Evolutionary conservation across 1,140 invertebrate genomes (phyloP), one percentile per base, ranked within the genome.

Genomic region (Zaprionus nigranus): DNA sequence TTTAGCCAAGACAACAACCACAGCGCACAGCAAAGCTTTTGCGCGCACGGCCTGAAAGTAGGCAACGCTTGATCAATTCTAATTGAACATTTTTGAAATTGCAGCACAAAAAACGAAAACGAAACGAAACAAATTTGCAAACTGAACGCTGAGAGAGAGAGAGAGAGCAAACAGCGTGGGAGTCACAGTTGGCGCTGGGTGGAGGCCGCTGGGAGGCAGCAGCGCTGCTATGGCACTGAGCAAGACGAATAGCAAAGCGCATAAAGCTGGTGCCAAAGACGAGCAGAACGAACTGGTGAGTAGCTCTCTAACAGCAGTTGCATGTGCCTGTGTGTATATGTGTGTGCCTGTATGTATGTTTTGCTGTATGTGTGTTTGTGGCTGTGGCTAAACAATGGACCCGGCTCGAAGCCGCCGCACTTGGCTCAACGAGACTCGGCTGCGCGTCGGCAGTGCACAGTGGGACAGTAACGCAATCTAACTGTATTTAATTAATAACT

Each of bases 241-340:
- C 70, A 90, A 87, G 36, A 81, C 81, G 61, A 87, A 62, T 17
- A 17, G 7, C 76, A 86, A 78, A 80, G 71, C 85, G 75, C 40
- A 46, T 11, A 90, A 85, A 74, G 70, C 85, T 79, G 85, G 79
- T 71, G 81, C 85, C 85, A 88, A 88, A 85, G 85, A 90, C 72
- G 76, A 88, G 76, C 85, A 88, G 80, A 90, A 77, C 69, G 85
- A 90, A 79, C 76, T 88, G 85, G 85, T 88, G 73, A 88, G 85
- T 81, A 67, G 40, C 51, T 53, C 30, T 34, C 30, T 34, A 34
- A 60, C 49, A 60, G 56, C 57, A 72, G 56, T 22, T 22, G 26
- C 40, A 57, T 49, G n/a, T 34, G 12, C 17, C 5, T 34, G 43
- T 9, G 13, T 24, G 12, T 12, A n/a, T 34, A 28, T 9, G 13